Evolutionary conservation across 2,797 vertebrate genomes (phyloP).

Genomic region (Hyperoplus lanceolatus): DNA sequence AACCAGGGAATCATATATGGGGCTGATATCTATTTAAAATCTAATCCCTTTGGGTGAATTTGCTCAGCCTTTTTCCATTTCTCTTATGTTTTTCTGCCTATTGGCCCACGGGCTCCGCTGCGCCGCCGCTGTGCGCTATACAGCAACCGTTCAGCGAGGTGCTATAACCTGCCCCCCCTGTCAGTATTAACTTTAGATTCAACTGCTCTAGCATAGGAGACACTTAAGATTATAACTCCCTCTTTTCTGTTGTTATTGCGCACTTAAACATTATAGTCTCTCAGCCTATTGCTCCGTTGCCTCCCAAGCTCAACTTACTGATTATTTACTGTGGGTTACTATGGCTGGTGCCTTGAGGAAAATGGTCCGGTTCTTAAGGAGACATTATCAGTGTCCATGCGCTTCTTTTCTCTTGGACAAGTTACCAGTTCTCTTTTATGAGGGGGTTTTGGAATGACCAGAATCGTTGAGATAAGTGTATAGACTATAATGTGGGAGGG

Average conservation of each 20-base stretch:
- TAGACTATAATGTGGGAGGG: not conserved
- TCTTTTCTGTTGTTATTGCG: conserved; percentile 72
- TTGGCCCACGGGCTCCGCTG: conserved; percentile 71
- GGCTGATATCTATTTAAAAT: conserved; percentile 86
- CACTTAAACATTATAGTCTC: conserved; percentile 58
- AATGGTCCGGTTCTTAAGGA: conserved; percentile 19
- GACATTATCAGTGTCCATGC: conserved; percentile 13
- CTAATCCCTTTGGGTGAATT: conserved; percentile 80
- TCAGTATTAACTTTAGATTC: conserved; percentile 78
- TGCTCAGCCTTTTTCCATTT: conserved; percentile 77
- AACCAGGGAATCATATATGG: conserved; percentile 78
- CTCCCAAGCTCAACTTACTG: conserved; percentile 14
- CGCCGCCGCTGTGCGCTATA: conserved; percentile 54
- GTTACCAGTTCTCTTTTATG: not conserved
- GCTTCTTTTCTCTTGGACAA: not conserved
- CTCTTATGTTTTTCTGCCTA: conserved; percentile 81
- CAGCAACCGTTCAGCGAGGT: conserved; percentile 66
- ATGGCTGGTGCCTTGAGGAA: conserved; percentile 29
- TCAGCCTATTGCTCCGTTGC: conserved; percentile 40
- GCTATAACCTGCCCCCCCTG: conserved; percentile 73
- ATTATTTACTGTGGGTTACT: conserved; percentile 50
- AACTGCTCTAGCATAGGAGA: conserved; percentile 68
- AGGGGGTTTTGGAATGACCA: conserved; percentile 9
- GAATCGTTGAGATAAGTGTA: conserved; percentile 11
- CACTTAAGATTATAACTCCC: conserved; percentile 72